These are phyloP conservation scores for Trigoniulus corallinus DNA, from an alignment of 1,140 invertebrate genomes.

Conservation along the genomic window DNA sequence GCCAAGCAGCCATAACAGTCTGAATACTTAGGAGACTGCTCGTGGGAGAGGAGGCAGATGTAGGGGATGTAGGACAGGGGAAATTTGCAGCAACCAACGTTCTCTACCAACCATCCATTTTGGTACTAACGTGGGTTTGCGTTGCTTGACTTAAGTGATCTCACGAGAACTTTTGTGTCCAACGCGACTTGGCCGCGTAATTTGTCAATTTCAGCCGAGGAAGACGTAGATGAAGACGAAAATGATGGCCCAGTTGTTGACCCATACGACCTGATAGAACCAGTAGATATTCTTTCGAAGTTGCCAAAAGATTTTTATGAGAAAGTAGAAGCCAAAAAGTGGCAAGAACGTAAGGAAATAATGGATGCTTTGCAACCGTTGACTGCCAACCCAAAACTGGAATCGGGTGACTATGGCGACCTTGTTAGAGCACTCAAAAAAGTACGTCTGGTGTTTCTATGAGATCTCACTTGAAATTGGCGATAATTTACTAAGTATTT, in stretches of 20 bases:
- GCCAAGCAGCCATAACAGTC: neutral
- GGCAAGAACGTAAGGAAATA: constrained; percentile 88
- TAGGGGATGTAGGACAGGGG: too few relatives aligned
- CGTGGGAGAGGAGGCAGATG: too few relatives aligned
- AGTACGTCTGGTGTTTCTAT: constrained; percentile 30
- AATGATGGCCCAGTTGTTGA: constrained; percentile 42
- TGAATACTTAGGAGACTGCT: neutral
- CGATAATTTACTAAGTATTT: neutral
- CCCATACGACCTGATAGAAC: constrained; percentile 74
- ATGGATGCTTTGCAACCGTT: constrained; percentile 62
- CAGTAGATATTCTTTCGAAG: constrained; percentile 81
- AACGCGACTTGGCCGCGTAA: too few relatives aligned
- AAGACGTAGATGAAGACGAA: constrained; percentile 8
- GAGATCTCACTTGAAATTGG: neutral
- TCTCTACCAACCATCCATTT: too few relatives aligned
- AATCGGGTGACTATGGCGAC: constrained; percentile 83
- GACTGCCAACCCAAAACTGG: constrained; percentile 64
- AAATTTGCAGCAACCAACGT: too few relatives aligned
- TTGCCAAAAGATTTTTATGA: constrained; percentile 93
- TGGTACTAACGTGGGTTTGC: too few relatives aligned
- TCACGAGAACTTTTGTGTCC: too few relatives aligned
- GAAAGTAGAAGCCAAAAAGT: constrained; percentile 90
- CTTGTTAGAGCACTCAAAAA: constrained; percentile 74
- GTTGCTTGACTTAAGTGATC: too few relatives aligned
- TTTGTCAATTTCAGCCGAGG: too few relatives aligned